Evolutionary conservation across 2,113 vertebrate genomes (phyloP), one percentile per base, ranked within the genome.

Genomic region (Crotalus helleri): DNA sequence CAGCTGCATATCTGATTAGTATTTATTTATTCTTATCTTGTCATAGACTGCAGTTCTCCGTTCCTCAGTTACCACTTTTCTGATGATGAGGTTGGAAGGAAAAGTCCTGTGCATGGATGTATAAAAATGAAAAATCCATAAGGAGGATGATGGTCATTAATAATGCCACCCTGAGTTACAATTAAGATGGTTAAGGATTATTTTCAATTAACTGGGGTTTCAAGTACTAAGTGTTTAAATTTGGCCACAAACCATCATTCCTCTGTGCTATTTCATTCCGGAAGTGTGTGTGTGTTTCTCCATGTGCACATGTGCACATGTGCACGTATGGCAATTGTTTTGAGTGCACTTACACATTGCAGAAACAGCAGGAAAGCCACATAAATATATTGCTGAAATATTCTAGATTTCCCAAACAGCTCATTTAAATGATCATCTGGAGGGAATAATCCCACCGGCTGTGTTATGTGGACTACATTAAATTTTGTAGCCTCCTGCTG

Each of bases 161-260:
- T 2, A 69, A 87, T 96, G 92, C 96, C 21, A 44, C 92, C 92
- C 91, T 61, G 87, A 95, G 95, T 94, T 69, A 61, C 88, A 85
- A 87, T 94, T 85, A 44, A 91, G 88, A 91, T 94, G 91, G 13
- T 87, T 69, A 55, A 1, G 29, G 21, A 0, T 92, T 93, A 92
- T 64, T 87, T 86, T 23, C 89, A 94, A 89, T 23, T 92, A 92
- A 59, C 55, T 92, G 90, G 93, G 64, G 29, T 0, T 87, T 94
- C 94, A 51, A 94, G 95, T 69, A 96, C 96, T 96, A 95, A 95
- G 94, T 96, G 95, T 95, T 96, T 96, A 96, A 94, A 96, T 96
- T 95, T 91, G 0, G 24, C 92, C 94, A 94, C 91, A 94, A 93
- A 95, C 94, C 94, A 69, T 88, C 55, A 89, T 92, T 94, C 57